phyloP scores from a whole-genome alignment of 2,888 invertebrate genomes.

The Clivina fossor region DNA sequence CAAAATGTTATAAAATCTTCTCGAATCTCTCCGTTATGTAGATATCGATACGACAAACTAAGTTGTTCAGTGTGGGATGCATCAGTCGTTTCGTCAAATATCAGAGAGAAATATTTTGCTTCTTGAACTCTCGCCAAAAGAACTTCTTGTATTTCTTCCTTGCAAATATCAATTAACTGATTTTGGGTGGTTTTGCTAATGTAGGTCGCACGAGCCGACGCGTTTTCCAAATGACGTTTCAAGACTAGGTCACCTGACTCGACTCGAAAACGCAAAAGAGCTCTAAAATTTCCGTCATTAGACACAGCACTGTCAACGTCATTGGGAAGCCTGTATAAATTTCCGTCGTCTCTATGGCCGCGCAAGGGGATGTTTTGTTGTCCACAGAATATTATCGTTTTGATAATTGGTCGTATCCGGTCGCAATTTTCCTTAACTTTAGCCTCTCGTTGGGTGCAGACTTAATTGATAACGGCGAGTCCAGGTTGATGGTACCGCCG shows the following conservation, averaged over 20 bases:
- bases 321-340: neutral
- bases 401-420: constrained; percentile 9
- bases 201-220: constrained; percentile 38
- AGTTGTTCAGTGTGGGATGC: constrained; percentile 41
- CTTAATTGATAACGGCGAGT: neutral
- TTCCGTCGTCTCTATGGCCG: constrained; percentile 35
- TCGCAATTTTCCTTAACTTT: constrained; percentile 5
- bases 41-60: constrained; percentile 41
- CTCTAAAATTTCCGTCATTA: constrained; percentile 38
- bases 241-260: constrained; percentile 39
- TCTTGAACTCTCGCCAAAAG: constrained; percentile 35
- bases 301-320: neutral
- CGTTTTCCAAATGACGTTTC: constrained; percentile 38
- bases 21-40: constrained; percentile 32
- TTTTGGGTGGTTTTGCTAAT: constrained; percentile 43
- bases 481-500: constrained; percentile 15
- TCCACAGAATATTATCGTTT: constrained; percentile 39
- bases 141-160: constrained; percentile 39
- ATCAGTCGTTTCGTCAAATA: constrained; percentile 45
- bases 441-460: constrained; percentile 2
- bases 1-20: constrained; percentile 42
- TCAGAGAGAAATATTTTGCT: constrained; percentile 38
- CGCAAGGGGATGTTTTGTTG: constrained; percentile 28
- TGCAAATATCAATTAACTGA: constrained; percentile 41
- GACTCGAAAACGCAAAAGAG: constrained; percentile 38